Evolutionary conservation across 2,888 invertebrate species (phyloP).

Genomic region (Ryuthela nishihirai): DNA sequence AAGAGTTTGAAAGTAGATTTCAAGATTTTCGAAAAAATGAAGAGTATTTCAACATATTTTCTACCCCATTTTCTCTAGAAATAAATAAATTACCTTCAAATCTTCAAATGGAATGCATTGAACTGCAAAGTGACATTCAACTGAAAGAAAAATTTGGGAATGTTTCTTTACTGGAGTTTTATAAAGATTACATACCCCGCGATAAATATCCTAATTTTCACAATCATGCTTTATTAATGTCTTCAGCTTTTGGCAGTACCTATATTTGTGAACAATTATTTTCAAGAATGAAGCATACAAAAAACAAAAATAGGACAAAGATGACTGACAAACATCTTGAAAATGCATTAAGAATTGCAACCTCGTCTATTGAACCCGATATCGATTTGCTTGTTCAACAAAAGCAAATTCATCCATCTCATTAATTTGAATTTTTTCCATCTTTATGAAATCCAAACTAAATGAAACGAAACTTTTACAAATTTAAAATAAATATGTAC

Average conservation of each 20-base stretch:
- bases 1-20: not conserved
- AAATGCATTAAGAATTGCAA: conserved; percentile 3
- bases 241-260: not conserved
- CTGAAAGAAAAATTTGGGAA: not conserved
- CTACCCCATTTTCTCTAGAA: not conserved
- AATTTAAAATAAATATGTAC: conserved; percentile 3
- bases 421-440: not conserved
- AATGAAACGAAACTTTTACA: conserved; percentile 1
- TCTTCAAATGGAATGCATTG: conserved; percentile 7
- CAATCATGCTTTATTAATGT: conserved; percentile 7
- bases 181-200: not conserved
- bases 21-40: not conserved
- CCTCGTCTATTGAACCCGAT: not conserved
- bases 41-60: not conserved
- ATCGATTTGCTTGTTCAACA: conserved; percentile 4
- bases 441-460: conserved; percentile 6
- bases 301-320: conserved; percentile 1
- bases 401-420: conserved; percentile 4
- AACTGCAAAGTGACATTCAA: conserved; percentile 1
- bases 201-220: not conserved
- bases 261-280: conserved; percentile 11
- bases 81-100: conserved; percentile 1
- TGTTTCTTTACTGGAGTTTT: too few species aligned
- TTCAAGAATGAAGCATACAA: conserved; percentile 9
- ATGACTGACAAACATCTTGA: conserved; percentile 7